Evolutionary conservation across 2,113 vertebrate species (phyloP).

Genomic region (Clarias macrocephalus): DNA sequence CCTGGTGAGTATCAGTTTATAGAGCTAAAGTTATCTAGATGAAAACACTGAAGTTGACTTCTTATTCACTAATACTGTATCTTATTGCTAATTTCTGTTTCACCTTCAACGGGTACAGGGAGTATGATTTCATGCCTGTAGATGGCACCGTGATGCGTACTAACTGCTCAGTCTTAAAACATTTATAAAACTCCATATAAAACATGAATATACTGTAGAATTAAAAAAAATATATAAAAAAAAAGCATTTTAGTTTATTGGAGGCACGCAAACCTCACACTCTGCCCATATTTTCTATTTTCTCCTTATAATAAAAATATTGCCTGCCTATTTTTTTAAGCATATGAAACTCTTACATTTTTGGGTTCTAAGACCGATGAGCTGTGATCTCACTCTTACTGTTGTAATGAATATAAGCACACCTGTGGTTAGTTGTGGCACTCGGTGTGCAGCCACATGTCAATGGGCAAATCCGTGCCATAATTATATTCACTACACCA

Average conservation of each 20-base stretch:
- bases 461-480: not conserved
- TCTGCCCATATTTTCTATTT: not conserved
- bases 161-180: not conserved
- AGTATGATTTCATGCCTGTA: not conserved
- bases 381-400: too few species aligned
- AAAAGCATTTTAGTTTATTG: not conserved
- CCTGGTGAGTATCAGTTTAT: not conserved
- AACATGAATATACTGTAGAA: not conserved
- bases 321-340: not conserved
- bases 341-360: not conserved
- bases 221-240: too few species aligned
- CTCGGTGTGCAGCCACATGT: not conserved
- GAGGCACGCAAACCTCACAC: not conserved
- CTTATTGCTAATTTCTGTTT: not conserved
- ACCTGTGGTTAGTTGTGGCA: not conserved
- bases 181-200: not conserved
- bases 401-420: not conserved
- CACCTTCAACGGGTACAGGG: not conserved
- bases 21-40: not conserved
- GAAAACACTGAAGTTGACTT: not conserved
- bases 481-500: not conserved
- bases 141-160: not conserved
- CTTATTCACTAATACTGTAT: not conserved
- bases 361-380: not conserved
- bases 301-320: not conserved